A percentile compares a stretch with the other conserved stretches of the same genome.
Conservation (phyloP, 2,113 vertebrate species). For the Scartelaos histophorus region DNA sequence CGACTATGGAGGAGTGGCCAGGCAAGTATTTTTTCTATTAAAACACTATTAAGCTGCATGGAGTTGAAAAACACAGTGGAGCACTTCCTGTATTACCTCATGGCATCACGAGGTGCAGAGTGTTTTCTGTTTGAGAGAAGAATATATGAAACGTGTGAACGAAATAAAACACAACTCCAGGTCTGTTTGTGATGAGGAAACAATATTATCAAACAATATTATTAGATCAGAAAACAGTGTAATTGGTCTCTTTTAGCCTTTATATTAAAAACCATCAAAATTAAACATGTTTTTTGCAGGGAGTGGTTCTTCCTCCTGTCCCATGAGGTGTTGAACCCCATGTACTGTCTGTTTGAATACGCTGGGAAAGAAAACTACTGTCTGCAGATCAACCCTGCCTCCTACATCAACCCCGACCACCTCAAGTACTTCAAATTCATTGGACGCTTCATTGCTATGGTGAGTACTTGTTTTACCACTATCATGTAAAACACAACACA, state of each 20-base stretch:
- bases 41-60: no score
- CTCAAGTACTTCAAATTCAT: slow-evolving; percentile 98
- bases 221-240: no score
- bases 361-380: slow-evolving; percentile 99
- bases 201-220: no score
- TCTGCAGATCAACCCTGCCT: slow-evolving; percentile 97
- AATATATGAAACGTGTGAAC: no score
- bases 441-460: slow-evolving; percentile 98
- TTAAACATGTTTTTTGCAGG: slow-evolving; percentile 67
- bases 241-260: no score
- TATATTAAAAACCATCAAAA: no score
- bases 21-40: slow-evolving; percentile 70
- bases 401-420: slow-evolving; percentile 97
- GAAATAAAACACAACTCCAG: no score
- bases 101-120: no score
- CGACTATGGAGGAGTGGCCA: slow-evolving; percentile 96
- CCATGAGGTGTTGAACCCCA: slow-evolving; percentile 97
- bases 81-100: no score
- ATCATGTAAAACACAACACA: not conserved
- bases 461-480: slow-evolving; percentile 57
- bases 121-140: no score
- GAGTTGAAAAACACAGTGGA: no score
- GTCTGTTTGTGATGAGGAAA: no score
- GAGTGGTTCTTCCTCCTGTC: slow-evolving; percentile 99
- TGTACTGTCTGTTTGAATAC: slow-evolving; percentile 99